Evolutionary conservation across 1,140 invertebrate genomes (phyloP), one percentile per base, ranked within the genome.

Genomic region (Oncopeltus fasciatus): DNA sequence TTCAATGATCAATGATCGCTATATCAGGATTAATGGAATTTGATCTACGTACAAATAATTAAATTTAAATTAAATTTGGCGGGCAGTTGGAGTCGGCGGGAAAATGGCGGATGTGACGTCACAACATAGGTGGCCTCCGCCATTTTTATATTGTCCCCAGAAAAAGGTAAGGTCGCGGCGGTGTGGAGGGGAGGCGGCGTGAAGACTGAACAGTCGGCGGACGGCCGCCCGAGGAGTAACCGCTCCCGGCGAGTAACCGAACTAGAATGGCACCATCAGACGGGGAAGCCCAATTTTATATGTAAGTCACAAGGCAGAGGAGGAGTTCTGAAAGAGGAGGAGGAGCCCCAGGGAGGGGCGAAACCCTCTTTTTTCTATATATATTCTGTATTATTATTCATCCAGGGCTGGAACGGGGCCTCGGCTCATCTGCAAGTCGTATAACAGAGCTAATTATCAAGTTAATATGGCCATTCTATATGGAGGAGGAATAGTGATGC

Each of bases 391-490:
- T 68, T 68, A 68, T 67, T 68, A 68, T 68, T 68, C 68, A 69
- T 69, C 68, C 67, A 47, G 61, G 61, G 57, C 59, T 27, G 58
- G 43, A 59, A 49, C 56, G 58, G 31, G 27, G 43, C 31, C 46
- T 61, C 44, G 53, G 77, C 85, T 86, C 84, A 87, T 87, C 84
- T 87, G 85, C 85, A 87, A 87, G 84, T 87, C 84, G 81, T 85
- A 87, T 86, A 86, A 85, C 84, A 83, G 80, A 84, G 80, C 84
- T 87, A 87, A 87, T 87, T 87, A 87, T 86, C 83, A 87, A 86
- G 84, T 86, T 86, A 85, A 86, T 86, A 86, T 85, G 84, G 83
- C 79, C 78, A 81, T 81, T 81, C 78, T 80, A 79, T 80, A 77
- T 77, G 76, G 76, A 78, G 76, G 71, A 78, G 76, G 75, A 69